Evolutionary conservation across 2,113 vertebrate genomes (phyloP), one percentile per base, ranked within the genome.

Genomic region (Andinoacara biseriatus): DNA sequence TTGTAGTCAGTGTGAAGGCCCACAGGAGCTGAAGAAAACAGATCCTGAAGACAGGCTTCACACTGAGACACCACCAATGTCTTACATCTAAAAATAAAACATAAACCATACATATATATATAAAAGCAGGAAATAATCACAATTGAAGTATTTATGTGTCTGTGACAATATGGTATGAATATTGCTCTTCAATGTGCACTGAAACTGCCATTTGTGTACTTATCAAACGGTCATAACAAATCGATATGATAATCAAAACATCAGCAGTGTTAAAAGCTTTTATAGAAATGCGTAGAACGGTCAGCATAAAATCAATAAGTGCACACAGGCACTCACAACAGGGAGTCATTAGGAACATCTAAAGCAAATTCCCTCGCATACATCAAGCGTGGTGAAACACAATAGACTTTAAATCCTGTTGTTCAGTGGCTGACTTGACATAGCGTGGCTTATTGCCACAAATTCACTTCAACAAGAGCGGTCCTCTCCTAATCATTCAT

Each of bases 321-420:
- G 62, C 85, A 81, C 78, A 87, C 86, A 86, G 82, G 76, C 85
- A 57, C 81, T 85, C 83, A 29, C 92, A 60, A 31, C 22, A 2
- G 88, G 91, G 88, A 85, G 88, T 87, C 93, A 91, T 93, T 94
- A 90, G 82, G 78, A 82, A 40, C 91, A 69, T 92, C 85, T 86
- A 79, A 92, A 87, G 49, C 54, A 29, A 92, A 92, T 93, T 93
- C 92, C 91, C 87, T 90, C 82, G 46, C 86, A 88, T 85, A 90
- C 77, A 84, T 93, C 92, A 93, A 87, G 92, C 90, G 63, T 88
- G 91, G 83, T 20, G 79, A 77, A 89, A 77, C 89, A 94, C 86
- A 94, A 93, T 89, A 57, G 91, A 84, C 77, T 84, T 82, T 90
- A 93, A 92, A 95, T 94, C 91, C 92, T 80, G 89, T 90, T 94